Conservation (phyloP, 1,140 invertebrate species). For the Liolophura sinensis region DNA sequence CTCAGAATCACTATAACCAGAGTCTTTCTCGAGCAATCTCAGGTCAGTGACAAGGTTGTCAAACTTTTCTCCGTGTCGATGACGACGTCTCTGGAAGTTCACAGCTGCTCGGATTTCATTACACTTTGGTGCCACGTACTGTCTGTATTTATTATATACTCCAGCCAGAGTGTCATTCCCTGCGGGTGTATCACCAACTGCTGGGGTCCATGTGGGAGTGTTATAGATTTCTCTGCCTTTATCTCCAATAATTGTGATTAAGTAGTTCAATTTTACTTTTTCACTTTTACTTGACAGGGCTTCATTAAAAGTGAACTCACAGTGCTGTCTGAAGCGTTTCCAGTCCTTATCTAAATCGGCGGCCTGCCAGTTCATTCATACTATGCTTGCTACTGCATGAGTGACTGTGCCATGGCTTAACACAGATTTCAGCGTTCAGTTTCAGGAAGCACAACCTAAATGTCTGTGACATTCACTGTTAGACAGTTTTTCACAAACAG, state of each 20-base stretch:
- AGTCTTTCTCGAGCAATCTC: constrained; percentile 11
- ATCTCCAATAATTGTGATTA: constrained; percentile 19
- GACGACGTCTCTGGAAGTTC: too few species aligned
- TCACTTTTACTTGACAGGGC: constrained; percentile 5
- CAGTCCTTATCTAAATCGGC: constrained; percentile 6
- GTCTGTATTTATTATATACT: constrained; percentile 10
- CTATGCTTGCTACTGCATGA: too few species aligned
- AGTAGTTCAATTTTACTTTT: constrained; percentile 13
- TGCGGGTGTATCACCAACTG: constrained; percentile 4
- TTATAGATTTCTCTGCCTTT: constrained; percentile 19
- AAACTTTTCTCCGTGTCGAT: too few species aligned
- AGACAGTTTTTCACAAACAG: too few species aligned
- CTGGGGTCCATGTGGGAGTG: constrained; percentile 11
- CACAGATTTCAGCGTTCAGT: too few species aligned
- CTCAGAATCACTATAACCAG: constrained; percentile 6
- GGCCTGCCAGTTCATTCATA: constrained; percentile 8
- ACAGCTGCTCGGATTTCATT: too few species aligned
- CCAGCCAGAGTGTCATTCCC: constrained; percentile 16
- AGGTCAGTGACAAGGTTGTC: too few species aligned
- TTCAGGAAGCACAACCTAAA: too few species aligned
- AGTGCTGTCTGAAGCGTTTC: constrained; percentile 16
- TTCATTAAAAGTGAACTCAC: constrained; percentile 13
- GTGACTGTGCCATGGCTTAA: too few species aligned
- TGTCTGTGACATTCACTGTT: too few species aligned
- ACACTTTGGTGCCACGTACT: constrained; percentile 10